A percentile compares a stretch with the other conserved stretches of the same genome.
These are phyloP conservation scores for Echinarachnius parma DNA, from an alignment of 53 echinoderm and acorn worm genomes.

Conservation along the genomic window DNA sequence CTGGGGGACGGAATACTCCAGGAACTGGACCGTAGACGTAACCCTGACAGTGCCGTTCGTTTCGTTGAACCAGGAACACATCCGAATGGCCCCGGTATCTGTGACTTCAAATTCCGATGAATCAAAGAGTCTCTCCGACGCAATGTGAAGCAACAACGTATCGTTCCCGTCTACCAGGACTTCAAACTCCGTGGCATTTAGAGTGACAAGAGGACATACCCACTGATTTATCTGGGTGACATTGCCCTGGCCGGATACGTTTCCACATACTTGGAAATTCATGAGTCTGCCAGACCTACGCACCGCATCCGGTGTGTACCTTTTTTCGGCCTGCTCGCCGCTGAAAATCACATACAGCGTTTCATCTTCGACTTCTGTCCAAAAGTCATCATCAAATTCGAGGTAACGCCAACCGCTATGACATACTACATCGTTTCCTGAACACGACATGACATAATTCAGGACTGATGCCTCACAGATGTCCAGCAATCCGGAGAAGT, in stretches of 20 bases:
- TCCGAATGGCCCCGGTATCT: not conserved
- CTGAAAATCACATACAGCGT: constrained; percentile 6
- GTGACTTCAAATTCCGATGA: constrained; percentile 2
- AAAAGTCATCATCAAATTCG: not conserved
- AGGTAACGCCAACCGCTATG: not conserved
- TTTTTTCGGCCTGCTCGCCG: not conserved
- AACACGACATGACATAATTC: not conserved
- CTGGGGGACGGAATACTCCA: not conserved
- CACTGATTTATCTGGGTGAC: too few relatives aligned
- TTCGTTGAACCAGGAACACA: constrained; percentile 13
- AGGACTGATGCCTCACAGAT: constrained; percentile 3
- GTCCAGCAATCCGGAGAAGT: not conserved
- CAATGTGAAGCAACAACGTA: not conserved
- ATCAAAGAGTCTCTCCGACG: not conserved
- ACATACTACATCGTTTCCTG: not conserved
- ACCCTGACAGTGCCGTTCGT: not conserved
- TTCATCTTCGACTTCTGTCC: not conserved
- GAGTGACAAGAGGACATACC: constrained; percentile 6
- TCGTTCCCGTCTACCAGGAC: not conserved
- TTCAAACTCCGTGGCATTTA: constrained; percentile 7
- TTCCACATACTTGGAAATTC: not conserved
- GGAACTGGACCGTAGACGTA: not conserved
- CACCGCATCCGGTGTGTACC: not conserved
- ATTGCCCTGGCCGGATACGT: not conserved
- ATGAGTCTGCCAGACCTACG: not conserved